A percentile compares a stretch with the other conserved stretches of the same genome.
phyloP scores from a whole-genome alignment of 2,113 vertebrate species.

The Limanda limanda region DNA sequence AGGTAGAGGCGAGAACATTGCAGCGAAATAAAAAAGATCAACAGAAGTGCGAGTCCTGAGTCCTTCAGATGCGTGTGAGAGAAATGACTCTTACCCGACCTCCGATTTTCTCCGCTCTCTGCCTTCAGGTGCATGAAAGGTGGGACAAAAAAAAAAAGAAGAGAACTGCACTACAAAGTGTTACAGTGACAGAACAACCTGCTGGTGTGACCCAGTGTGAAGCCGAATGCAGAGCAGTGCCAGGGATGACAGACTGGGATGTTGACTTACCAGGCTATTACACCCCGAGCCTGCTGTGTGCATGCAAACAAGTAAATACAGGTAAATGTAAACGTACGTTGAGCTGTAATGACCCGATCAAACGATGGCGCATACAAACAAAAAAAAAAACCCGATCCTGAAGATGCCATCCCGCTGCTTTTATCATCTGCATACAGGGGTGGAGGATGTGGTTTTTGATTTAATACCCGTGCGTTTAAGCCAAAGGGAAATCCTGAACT shows the following conservation, averaged over 20 bases:
- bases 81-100: conserved; percentile 46
- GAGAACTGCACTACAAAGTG: background rate
- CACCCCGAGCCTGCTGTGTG: conserved; percentile 8
- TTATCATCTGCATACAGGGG: background rate
- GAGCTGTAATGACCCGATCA: conserved; percentile 30
- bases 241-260: conserved; percentile 21
- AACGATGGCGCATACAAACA: conserved; percentile 19
- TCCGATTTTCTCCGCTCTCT: conserved; percentile 5
- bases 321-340: conserved; percentile 3
- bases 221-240: conserved; percentile 14
- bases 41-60: background rate
- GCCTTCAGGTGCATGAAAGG: background rate
- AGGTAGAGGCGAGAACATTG: background rate
- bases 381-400: background rate
- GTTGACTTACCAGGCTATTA: conserved; percentile 36
- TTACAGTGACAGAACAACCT: conserved; percentile 30
- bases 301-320: conserved; percentile 37
- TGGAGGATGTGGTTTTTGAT: background rate
- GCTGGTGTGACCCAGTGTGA: conserved; percentile 23
- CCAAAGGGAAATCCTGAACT: conserved; percentile 1
- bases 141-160: background rate
- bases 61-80: conserved; percentile 38
- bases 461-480: conserved; percentile 3
- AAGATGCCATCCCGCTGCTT: conserved; percentile 3
- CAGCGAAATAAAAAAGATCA: background rate